Evolutionary conservation across 2,113 vertebrate species (phyloP), one percentile per base, ranked within the genome.

Genomic region (Ciconia maguari): DNA sequence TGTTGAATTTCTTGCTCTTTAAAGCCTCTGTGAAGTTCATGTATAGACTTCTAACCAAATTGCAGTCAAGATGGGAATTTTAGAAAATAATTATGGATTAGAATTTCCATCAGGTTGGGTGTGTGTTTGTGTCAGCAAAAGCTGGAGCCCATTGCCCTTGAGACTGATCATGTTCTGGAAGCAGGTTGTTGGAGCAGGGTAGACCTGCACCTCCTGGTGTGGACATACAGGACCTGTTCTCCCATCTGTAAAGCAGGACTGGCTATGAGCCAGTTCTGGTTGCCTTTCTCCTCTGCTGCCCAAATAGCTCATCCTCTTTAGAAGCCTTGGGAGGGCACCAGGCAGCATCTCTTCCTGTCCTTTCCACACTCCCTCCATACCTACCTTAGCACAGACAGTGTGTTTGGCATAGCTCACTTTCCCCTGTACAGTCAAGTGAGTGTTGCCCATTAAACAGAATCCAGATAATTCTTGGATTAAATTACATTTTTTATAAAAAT

Each of bases 401-500:
- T 11, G 34, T 32, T 62, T 21, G 20, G 41, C 3, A 0, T 12
- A 11, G 70, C 81, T 93, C 10, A 0, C 16, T 0, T 0, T 26
- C 18, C 36, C 42, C 17, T 3, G 5, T n/a, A 29, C 51, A 64
- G 4, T 4, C 54, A 41, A 57, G 57, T 6, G 18, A 94, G 38
- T 21, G 1, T 15, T 27, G 2, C 84, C 74, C 38, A 2, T 89
- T 91, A 65, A 93, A 90, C 92, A 60, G 87, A 46, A 72, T 90
- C 55, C 83, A 93, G 65, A 55, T 55, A 66, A 87, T 95, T 94
- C 92, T 80, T 89, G 82, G 55, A 81, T 93, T 96, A 65, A 94
- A 83, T 93, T 65, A 48, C 85, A 34, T 87, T 66, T 65, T 84
- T 81, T 44, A 64, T 82, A 82, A 94, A 93, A 95, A 94, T 96